Conservation (phyloP, 2,113 vertebrate species). For the Epinephelus cyanopodus region DNA sequence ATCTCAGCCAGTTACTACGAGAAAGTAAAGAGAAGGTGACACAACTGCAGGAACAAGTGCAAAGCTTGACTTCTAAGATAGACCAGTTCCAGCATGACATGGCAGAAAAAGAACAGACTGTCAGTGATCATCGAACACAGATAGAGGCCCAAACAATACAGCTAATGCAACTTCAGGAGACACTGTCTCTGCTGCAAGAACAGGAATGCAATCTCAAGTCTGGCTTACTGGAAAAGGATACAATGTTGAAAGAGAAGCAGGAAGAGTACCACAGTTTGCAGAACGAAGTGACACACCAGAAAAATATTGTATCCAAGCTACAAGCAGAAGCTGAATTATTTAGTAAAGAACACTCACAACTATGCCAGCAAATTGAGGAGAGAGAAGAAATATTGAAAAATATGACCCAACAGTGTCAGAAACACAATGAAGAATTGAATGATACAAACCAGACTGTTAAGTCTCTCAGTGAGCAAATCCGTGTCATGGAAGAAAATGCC, state of each 20-base stretch:
- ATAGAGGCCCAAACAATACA: constrained; percentile 69
- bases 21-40: constrained; percentile 76
- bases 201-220: constrained; percentile 77
- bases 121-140: constrained; percentile 69
- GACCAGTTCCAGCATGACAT: constrained; percentile 67
- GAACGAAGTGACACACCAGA: constrained; percentile 70
- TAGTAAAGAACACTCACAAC: constrained; percentile 57
- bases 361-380: constrained; percentile 74
- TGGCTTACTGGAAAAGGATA: constrained; percentile 71
- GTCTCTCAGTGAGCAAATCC: constrained; percentile 73
- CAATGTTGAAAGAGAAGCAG: constrained; percentile 73
- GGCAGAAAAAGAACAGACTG: constrained; percentile 73
- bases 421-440: constrained; percentile 74
- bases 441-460: constrained; percentile 65
- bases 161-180: constrained; percentile 78
- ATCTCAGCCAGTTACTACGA: constrained; percentile 76
- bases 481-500: constrained; percentile 68
- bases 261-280: constrained; percentile 68
- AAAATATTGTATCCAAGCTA: constrained; percentile 49
- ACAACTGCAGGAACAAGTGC: constrained; percentile 76
- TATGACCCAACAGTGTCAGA: constrained; percentile 70
- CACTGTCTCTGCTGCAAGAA: constrained; percentile 78
- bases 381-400: constrained; percentile 74
- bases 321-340: constrained; percentile 78
- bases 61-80: constrained; percentile 76